Base-by-base conservation (phyloP, 2,888 invertebrate genomes). In the Salpingus planirostris region DNA sequence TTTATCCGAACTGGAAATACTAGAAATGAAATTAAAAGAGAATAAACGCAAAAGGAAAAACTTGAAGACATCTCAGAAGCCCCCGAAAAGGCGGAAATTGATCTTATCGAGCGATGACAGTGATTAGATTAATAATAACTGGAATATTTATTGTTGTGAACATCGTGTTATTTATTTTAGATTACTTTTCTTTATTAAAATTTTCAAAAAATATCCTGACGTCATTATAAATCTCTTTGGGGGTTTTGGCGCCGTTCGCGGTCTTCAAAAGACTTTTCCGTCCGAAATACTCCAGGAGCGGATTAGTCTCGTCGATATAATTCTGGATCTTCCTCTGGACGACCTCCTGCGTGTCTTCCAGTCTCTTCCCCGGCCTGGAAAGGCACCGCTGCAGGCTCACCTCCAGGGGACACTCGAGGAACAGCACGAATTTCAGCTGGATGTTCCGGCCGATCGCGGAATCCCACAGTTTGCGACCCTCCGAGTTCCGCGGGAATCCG, bases 401-500 rank as follows among this genome's bases (percentile, higher is more conserved):
- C 36, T 89, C 76, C 49, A 79, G 76, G 2, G 75, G 70, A 55
- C 93, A 93, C 40, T 91, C 84, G 49, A 96, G 84, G 60, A 88
- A 90, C 13, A 96, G 65, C 2, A 93, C 87, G 55, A 86, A 89
- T 40, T 81, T 72, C 7, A 93, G 70, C 34, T 78, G 73, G 0
- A 81, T 76, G 61, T 89, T 89, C 10, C 79, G 80, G 0, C 73
- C 66, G 88, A 96, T 92, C 36, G 68, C 69, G 29, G 73, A 62
- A 26, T 78, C 74, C 96, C 96, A 96, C 10, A 95, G 95, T 24
- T 87, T 79, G 38, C 93, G 65, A 60, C 96, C 96, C 59, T 96
- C 82, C 58, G 88, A 76, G 64, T 95, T 96, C 11, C 95, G 73
- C 8, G 96, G 96, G 60, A 96, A 96, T 1, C 96, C 96, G 62